Evolutionary conservation across 37 sponge, comb jelly and placozoan genomes (phyloP).

Genomic region (Bolinopsis microptera): DNA sequence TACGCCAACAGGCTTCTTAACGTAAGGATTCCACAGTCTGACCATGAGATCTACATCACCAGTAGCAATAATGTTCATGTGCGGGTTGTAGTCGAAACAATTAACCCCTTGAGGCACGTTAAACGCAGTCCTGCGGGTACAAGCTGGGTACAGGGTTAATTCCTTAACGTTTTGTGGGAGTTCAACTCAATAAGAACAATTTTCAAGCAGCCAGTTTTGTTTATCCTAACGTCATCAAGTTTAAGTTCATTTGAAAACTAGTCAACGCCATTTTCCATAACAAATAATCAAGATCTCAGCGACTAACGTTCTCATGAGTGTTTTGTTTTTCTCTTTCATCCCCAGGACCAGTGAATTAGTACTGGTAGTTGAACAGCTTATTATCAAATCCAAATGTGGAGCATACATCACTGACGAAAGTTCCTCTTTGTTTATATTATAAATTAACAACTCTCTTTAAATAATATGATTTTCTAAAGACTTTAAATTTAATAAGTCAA

Average conservation of each 20-base stretch:
- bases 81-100: conserved; percentile 84
- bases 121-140: conserved; percentile 30
- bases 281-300: no score
- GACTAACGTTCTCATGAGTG: conserved; percentile 67
- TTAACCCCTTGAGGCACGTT: conserved; percentile 78
- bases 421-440: no score
- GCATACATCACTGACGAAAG: conserved; percentile 42
- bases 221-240: no score
- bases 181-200: no score
- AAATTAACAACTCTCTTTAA: no score
- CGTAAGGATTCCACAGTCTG: conserved; percentile 93
- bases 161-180: no score
- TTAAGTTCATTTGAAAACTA: no score
- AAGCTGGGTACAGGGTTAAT: not conserved
- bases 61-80: conserved; percentile 85
- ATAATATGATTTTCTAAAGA: no score
- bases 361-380: conserved; percentile 57
- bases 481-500: no score
- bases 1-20: conserved; percentile 68
- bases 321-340: conserved; percentile 62
- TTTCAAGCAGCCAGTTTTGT: no score
- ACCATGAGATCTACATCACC: conserved; percentile 89
- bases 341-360: conserved; percentile 66
- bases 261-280: no score
- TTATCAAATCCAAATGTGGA: conserved; percentile 53